A percentile compares a stretch with the other conserved stretches of the same genome.
phyloP scores from a whole-genome alignment of 2,113 vertebrate species.

The Struthidea cinerea region DNA sequence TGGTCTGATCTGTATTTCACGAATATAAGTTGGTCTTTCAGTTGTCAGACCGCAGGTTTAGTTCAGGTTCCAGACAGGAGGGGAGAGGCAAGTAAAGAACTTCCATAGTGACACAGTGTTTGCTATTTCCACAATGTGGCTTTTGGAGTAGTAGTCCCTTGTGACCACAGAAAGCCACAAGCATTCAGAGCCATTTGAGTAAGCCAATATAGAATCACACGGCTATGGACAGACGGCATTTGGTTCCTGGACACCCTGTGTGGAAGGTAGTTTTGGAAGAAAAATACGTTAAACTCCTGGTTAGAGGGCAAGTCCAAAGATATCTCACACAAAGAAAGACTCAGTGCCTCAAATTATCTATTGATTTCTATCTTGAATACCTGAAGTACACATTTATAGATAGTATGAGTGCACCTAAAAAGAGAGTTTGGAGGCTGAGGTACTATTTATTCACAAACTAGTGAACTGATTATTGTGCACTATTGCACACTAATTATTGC shows the following conservation, averaged over 20 bases:
- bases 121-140: not conserved
- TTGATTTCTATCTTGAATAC: not conserved
- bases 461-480: not conserved
- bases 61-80: not conserved
- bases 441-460: not conserved
- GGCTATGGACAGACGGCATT: not conserved
- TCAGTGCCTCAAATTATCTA: not conserved
- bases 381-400: not conserved
- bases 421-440: not conserved
- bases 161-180: not conserved
- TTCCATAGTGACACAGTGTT: not conserved
- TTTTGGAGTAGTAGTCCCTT: not conserved
- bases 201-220: not conserved
- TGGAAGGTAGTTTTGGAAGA: not conserved
- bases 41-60: not conserved
- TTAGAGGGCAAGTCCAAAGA: not conserved
- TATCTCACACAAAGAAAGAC: not conserved
- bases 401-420: not conserved
- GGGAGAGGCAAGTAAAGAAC: not conserved
- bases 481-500: not conserved
- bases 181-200: not conserved
- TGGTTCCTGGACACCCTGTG: not conserved
- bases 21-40: not conserved
- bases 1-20: not conserved
- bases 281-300: not conserved